These are phyloP conservation scores for Phyllopteryx taeniolatus DNA, from an alignment of 2,113 vertebrate genomes.

Conservation along the genomic window DNA sequence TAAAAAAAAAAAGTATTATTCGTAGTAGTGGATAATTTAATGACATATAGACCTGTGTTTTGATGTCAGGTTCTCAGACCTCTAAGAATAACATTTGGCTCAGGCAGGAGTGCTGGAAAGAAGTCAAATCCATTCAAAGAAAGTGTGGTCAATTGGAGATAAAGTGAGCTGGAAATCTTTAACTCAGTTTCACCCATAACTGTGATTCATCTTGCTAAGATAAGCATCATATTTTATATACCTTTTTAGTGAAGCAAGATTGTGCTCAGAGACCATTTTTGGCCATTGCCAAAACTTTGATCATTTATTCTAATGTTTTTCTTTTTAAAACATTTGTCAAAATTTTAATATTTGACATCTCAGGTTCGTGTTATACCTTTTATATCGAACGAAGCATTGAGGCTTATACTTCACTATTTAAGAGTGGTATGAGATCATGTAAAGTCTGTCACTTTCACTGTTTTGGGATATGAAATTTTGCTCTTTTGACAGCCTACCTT, in stretches of 20 bases:
- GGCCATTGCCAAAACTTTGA: conserved; percentile 31
- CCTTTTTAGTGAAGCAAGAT: conserved; percentile 50
- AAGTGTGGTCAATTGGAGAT: conserved; percentile 57
- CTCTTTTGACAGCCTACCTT: conserved; percentile 19
- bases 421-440: conserved; percentile 18
- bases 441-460: neutral
- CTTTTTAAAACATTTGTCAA: conserved; percentile 43
- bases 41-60: conserved; percentile 65
- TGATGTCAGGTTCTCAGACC: conserved; percentile 55
- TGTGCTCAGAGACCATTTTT: conserved; percentile 51
- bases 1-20: conserved; percentile 23
- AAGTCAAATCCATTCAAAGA: conserved; percentile 26
- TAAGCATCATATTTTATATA: conserved; percentile 67
- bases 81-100: conserved; percentile 62
- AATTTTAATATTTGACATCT: conserved; percentile 51
- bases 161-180: conserved; percentile 51
- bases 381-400: conserved; percentile 36
- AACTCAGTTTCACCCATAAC: conserved; percentile 36
- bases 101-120: conserved; percentile 15
- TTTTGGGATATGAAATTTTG: conserved; percentile 11
- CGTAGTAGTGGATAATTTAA: conserved; percentile 42
- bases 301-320: conserved; percentile 56
- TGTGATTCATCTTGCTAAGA: conserved; percentile 63
- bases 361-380: conserved; percentile 35
- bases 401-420: conserved; percentile 44